Conservation (phyloP, 1,140 invertebrate species). For the Samia ricini region DNA sequence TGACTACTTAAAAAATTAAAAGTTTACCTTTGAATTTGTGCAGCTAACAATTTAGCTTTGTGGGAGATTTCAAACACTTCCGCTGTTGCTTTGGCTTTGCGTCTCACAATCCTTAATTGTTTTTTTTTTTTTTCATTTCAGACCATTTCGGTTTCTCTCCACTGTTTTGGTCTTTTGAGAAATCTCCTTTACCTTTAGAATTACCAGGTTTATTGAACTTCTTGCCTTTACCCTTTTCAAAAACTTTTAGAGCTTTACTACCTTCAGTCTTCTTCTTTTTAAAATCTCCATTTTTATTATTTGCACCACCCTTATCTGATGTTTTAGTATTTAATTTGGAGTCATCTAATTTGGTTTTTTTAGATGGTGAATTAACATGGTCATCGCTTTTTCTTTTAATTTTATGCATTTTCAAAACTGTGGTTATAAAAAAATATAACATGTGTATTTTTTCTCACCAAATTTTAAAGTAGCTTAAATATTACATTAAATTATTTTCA, state of each 20-base stretch:
- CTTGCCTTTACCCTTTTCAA: slow-evolving; percentile 26
- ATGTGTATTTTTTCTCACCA: too few relatives aligned
- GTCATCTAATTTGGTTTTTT: slow-evolving; percentile 50
- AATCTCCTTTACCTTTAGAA: slow-evolving; percentile 31
- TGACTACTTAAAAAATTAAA: neutral
- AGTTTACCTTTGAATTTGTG: slow-evolving; percentile 83
- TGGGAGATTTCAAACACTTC: slow-evolving; percentile 83
- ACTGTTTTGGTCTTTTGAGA: slow-evolving; percentile 37
- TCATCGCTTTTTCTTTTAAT: slow-evolving; percentile 54
- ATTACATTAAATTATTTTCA: too few relatives aligned
- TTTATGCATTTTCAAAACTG: slow-evolving; percentile 48
- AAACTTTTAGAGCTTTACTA: slow-evolving; percentile 27
- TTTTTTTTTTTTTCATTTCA: slow-evolving; percentile 86
- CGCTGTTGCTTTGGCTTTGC: slow-evolving; percentile 77
- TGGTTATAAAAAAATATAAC: slow-evolving; percentile 4
- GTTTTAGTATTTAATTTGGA: slow-evolving; percentile 14
- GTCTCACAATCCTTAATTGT: slow-evolving; percentile 77
- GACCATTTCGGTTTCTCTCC: slow-evolving; percentile 84
- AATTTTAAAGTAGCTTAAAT: too few relatives aligned
- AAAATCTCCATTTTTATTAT: slow-evolving; percentile 13
- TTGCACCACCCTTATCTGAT: slow-evolving; percentile 11
- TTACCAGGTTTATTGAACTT: slow-evolving; percentile 13
- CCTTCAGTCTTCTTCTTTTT: slow-evolving; percentile 21
- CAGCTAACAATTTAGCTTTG: slow-evolving; percentile 87
- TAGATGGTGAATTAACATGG: slow-evolving; percentile 27